These are phyloP conservation scores for Epinephelus moara DNA, from an alignment of 2,113 vertebrate genomes.

Conservation along the genomic window DNA sequence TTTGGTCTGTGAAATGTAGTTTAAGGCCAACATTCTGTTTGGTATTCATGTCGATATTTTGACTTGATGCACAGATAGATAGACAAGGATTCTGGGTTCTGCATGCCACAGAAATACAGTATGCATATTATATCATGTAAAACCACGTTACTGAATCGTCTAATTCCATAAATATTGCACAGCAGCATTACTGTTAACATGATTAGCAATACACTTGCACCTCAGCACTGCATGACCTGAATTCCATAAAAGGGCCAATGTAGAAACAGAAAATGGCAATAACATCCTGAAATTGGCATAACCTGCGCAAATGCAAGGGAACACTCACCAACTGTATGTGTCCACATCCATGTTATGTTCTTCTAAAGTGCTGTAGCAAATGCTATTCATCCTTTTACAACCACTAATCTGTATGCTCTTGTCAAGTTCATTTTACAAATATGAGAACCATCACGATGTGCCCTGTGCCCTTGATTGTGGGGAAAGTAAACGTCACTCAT, in stretches of 20 bases:
- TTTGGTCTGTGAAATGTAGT: neutral
- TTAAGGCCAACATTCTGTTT: too few species aligned
- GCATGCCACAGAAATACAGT: neutral
- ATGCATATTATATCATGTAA: neutral
- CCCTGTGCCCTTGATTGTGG: neutral
- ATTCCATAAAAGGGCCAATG: neutral
- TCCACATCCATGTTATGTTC: neutral
- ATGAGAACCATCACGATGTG: neutral
- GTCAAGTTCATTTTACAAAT: neutral
- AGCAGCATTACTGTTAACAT: neutral
- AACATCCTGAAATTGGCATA: neutral
- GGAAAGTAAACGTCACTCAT: slow-evolving; percentile 2
- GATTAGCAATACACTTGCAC: neutral
- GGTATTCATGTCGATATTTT: neutral
- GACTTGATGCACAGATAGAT: neutral
- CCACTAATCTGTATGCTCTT: neutral
- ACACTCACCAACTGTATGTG: neutral
- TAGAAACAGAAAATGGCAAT: neutral
- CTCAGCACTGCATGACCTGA: neutral
- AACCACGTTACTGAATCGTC: neutral
- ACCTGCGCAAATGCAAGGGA: neutral
- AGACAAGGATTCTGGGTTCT: neutral
- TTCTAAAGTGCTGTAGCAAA: neutral
- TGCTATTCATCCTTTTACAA: neutral
- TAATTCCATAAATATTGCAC: neutral